Evolutionary conservation across 1,140 invertebrate genomes (phyloP).

Genomic region (Sycobia sp.): DNA sequence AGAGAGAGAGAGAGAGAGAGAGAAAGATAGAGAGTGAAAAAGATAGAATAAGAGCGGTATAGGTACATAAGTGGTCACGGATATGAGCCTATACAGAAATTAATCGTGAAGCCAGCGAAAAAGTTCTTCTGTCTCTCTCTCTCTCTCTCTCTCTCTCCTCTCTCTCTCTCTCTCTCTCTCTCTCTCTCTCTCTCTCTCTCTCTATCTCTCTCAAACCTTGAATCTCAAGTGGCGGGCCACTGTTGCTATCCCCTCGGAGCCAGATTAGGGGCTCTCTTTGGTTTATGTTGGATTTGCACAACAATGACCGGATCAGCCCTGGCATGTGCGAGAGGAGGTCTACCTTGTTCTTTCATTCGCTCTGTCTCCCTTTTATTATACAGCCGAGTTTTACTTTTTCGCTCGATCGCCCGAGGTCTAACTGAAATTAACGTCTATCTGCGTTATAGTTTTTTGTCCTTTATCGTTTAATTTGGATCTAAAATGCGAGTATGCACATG

Average conservation of each 20-base stretch:
- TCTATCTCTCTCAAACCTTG: too few species aligned
- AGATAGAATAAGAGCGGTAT: not conserved
- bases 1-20: too few species aligned
- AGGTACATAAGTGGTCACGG: constrained; percentile 11
- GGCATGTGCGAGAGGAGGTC: constrained; percentile 42
- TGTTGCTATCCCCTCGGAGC: not conserved
- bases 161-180: not conserved
- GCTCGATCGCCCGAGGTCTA: not conserved
- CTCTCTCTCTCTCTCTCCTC: too few species aligned
- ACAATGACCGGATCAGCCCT: constrained; percentile 47
- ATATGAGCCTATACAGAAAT: constrained; percentile 14
- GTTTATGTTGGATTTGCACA: constrained; percentile 51
- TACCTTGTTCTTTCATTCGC: constrained; percentile 10
- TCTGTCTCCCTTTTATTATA: not conserved
- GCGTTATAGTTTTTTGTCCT: not conserved
- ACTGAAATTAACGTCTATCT: not conserved
- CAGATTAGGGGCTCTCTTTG: constrained; percentile 27
- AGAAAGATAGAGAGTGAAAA: too few species aligned
- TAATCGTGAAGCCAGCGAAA: constrained; percentile 21
- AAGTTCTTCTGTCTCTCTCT: too few species aligned
- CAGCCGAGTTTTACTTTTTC: too few species aligned
- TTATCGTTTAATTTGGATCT: not conserved
- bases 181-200: not conserved
- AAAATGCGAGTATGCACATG: too few species aligned
- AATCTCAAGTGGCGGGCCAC: not conserved